These are phyloP conservation scores for Brachionus angularis DNA, from an alignment of 1,140 invertebrate species.

Conservation along the genomic window DNA sequence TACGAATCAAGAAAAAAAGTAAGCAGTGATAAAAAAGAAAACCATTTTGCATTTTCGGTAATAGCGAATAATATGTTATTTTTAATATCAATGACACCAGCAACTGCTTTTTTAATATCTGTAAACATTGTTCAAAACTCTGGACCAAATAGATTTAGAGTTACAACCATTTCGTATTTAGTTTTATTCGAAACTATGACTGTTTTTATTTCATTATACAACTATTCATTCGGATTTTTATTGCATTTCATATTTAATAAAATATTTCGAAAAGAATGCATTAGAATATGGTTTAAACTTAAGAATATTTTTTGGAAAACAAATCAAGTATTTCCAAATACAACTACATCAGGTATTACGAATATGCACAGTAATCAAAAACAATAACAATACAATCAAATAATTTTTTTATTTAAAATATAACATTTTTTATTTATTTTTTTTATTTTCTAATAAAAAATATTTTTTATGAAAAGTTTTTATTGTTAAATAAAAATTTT, in stretches of 20 bases:
- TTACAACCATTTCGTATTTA: not conserved
- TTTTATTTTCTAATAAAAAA: too few species aligned
- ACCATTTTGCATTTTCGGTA: not conserved
- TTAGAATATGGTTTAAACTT: too few species aligned
- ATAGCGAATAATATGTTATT: not conserved
- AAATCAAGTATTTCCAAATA: too few species aligned
- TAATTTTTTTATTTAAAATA: too few species aligned
- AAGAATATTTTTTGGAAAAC: too few species aligned
- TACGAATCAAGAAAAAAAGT: not conserved
- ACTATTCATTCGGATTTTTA: conserved; percentile 5
- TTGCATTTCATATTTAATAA: not conserved
- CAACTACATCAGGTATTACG: too few species aligned
- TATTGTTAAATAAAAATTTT: too few species aligned
- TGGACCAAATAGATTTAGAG: not conserved
- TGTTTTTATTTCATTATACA: not conserved
- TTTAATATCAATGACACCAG: not conserved
- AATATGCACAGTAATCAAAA: too few species aligned
- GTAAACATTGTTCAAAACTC: not conserved
- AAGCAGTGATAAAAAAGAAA: not conserved
- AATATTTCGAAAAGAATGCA: not conserved
- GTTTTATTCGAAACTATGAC: not conserved
- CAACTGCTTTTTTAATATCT: not conserved
- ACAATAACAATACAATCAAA: too few species aligned
- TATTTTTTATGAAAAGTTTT: too few species aligned
- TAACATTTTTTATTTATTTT: too few species aligned